Evolutionary conservation across 2,797 vertebrate genomes (phyloP).

Genomic region (Oreochromis grahami): DNA sequence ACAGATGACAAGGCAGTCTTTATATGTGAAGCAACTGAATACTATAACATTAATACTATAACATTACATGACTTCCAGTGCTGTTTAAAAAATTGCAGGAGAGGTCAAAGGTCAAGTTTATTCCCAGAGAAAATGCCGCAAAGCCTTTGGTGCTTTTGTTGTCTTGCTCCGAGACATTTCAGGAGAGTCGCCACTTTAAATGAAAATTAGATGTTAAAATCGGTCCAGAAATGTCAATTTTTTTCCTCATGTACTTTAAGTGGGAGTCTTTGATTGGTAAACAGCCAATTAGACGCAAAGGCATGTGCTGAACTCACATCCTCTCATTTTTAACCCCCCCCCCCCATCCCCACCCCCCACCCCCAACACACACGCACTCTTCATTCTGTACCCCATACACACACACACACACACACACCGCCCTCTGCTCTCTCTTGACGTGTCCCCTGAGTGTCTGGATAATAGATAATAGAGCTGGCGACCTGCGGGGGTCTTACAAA

Average conservation of each 20-base stretch:
- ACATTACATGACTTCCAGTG: neutral
- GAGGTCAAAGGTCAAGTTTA: conserved; percentile 46
- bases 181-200: neutral
- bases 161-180: neutral
- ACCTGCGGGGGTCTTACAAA: conserved; percentile 90
- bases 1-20: neutral
- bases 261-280: conserved; percentile 41
- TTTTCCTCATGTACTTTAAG: neutral
- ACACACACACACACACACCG: conserved; percentile 19
- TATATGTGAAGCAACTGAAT: neutral
- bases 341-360: neutral
- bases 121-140: neutral
- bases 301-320: conserved; percentile 22
- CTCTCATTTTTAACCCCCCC: conserved; percentile 16
- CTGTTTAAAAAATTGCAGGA: neutral
- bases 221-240: neutral
- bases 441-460: conserved; percentile 79
- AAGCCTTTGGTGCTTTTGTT: neutral
- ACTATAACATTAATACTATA: neutral
- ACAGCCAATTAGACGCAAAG: conserved; percentile 24
- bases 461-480: conserved; percentile 84
- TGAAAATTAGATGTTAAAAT: neutral
- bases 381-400: neutral
- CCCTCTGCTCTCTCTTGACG: conserved; percentile 57
- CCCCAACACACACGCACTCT: neutral